Evolutionary conservation across 2,113 vertebrate species (phyloP).

Genomic region (Connochaetes taurinus): DNA sequence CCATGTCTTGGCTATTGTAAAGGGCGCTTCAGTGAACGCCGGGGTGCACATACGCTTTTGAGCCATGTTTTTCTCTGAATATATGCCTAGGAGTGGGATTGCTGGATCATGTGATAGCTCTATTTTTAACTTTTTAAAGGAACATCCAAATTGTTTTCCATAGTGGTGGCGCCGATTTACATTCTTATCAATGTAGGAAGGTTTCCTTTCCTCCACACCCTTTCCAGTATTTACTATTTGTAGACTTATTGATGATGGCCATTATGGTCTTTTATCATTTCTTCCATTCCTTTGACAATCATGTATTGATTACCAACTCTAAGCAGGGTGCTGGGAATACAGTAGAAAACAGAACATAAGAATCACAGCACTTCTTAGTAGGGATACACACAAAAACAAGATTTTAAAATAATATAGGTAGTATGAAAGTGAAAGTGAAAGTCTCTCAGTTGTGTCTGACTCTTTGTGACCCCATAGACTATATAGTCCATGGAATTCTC

Average conservation of each 20-base stretch:
- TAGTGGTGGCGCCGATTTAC: background rate
- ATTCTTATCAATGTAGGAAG: background rate
- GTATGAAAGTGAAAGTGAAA: too few relatives aligned
- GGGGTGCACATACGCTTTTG: too few relatives aligned
- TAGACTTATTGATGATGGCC: background rate
- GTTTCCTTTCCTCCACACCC: background rate
- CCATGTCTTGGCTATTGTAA: too few relatives aligned
- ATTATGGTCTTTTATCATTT: background rate
- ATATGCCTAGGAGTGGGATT: too few relatives aligned
- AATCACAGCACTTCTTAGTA: background rate
- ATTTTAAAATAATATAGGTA: background rate
- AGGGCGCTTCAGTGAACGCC: too few relatives aligned
- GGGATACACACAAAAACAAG: background rate
- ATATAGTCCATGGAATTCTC: too few relatives aligned
- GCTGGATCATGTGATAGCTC: too few relatives aligned
- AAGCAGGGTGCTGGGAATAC: background rate
- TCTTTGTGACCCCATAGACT: too few relatives aligned
- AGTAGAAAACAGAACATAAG: background rate
- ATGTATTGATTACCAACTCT: background rate
- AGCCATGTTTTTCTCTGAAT: too few relatives aligned
- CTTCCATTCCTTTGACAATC: background rate
- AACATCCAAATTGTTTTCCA: background rate
- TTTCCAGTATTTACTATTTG: background rate
- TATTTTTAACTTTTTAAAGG: too few relatives aligned
- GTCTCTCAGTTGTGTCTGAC: too few relatives aligned